Evolutionary conservation across 2,797 vertebrate species (phyloP).

Genomic region (Rhinogobio ventralis): DNA sequence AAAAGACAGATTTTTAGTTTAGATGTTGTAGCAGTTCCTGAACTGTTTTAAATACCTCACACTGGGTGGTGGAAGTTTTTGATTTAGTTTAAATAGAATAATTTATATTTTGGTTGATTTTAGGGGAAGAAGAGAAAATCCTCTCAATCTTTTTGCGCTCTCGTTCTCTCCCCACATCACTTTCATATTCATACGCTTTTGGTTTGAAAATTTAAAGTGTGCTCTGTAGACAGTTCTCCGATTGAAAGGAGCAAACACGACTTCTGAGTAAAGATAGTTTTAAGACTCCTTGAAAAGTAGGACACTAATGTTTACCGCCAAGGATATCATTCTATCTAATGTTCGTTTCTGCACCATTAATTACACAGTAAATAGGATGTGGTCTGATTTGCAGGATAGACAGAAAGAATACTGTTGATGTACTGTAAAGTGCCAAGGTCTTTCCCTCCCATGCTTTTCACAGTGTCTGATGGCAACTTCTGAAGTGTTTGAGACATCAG

Average conservation of each 20-base stretch:
- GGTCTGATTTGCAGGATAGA: conserved; percentile 7
- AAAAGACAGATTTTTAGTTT: neutral
- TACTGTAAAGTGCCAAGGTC: neutral
- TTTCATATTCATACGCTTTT: conserved; percentile 38
- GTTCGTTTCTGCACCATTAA: neutral
- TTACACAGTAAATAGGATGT: conserved; percentile 29
- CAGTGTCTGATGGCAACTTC: neutral
- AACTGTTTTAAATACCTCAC: conserved; percentile 1
- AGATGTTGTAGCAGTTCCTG: neutral
- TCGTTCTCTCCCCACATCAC: conserved; percentile 39
- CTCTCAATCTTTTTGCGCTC: conserved; percentile 53
- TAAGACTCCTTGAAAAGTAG: conserved; percentile 43
- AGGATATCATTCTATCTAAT: conserved; percentile 15
- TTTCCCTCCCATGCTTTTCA: neutral
- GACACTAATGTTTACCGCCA: conserved; percentile 41
- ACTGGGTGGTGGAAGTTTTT: neutral
- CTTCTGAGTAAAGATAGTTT: conserved; percentile 39
- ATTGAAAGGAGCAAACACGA: conserved; percentile 24
- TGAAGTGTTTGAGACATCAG: neutral
- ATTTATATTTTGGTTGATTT: conserved; percentile 23
- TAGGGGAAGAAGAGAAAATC: conserved; percentile 32
- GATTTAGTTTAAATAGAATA: conserved; percentile 42
- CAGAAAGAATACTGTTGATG: neutral
- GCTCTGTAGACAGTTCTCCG: conserved; percentile 26
- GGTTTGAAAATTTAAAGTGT: conserved; percentile 33